Base-by-base conservation (phyloP, 2,888 invertebrate species). In the Leptura quadrifasciata region DNA sequence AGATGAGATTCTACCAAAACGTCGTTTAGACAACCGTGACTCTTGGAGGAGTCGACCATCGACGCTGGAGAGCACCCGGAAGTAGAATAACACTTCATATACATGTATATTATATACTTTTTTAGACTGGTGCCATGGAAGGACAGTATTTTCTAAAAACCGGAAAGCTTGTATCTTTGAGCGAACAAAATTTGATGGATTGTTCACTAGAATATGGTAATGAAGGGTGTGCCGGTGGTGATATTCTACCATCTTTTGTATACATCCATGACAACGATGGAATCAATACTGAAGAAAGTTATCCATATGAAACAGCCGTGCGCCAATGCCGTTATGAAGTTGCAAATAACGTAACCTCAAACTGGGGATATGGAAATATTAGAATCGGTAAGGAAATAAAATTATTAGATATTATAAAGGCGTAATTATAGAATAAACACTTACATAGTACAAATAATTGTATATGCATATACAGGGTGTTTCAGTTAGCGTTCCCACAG, bases 181-280 rank as follows among this genome's bases (percentile, higher is more conserved):
- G 91, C 79, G 91, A 91, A 79, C 92, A 92, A 83, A 91, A 92
- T 81, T 85, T 92, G 52, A 86, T 92, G 21, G 92, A 92, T 80
- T 92, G 92, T 82, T 89, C 90, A 0, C 18, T 47, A 15, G 83
- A 86, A 5, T 91, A 90, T 76, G 90, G 89, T 5, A 91, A 91
- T 81, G 81, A 86, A 21, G 92, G 92, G 0, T 92, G 92, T 81
- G 84, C 88, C 31, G 92, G 92, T 27, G 92, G 91, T 61, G 83
- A 89, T 54, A 90, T 91, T 90, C 90, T 90, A 79, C 84, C 87
- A 17, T 90, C 90, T 54, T 91, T 90, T 84, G 79, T 90, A 82
- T 91, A 91, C 84, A 86, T 90, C 54, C 84, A 87, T 20, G 90
- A 90, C 83, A 76, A 81, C 31, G n/a, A 47, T 9, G 93, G 92